Evolutionary conservation across 2,888 invertebrate genomes (phyloP), one percentile per base, ranked within the genome.

Genomic region (Neoscelio sp.): DNA sequence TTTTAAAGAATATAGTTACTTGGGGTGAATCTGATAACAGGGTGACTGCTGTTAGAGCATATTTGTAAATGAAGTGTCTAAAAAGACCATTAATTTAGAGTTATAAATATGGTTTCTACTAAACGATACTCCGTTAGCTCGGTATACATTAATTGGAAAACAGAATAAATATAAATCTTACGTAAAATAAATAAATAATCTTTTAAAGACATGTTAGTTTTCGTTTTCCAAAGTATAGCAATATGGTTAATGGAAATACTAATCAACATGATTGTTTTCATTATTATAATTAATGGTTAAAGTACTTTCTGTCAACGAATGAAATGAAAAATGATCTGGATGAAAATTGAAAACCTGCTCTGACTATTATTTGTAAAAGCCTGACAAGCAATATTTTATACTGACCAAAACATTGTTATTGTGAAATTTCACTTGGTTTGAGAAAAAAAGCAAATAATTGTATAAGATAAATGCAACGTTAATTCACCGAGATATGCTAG

Each of bases 151-250:
- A 40, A 42, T 58, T 58, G 40, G 28, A 42, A 42, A 23, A 60
- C 30, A 13, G 8, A 20, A 60, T 60, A 42, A 58, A 58, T 42
- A 60, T 60, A 42, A 58, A 58, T 42, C 44, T 42, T 2, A 30
- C 42, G 12, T 7, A 4, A 4, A 5, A 17, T 8, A 15, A 60
- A 15, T 60, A 60, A 60, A 60, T 40, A 40, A n/a, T n/a, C n/a
- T n/a, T 52, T 35, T 18, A 2, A 40, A 40, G 44, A 28, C 20
- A 17, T 18, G 44, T 30, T 42, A 28, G 8, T n/a, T 12, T 18
- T 44, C 7, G 17, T 4, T 26, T 15, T n/a, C n/a, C 20, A 20
- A 26, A 30, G 33, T 18, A 35, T 30, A 6, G 18, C 40, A 56
- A 56, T 40, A 56, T 26, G 35, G 20, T 35, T 35, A 20, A 20